Evolutionary conservation across 2,113 vertebrate genomes (phyloP).

Genomic region (Chaetura pelagica): DNA sequence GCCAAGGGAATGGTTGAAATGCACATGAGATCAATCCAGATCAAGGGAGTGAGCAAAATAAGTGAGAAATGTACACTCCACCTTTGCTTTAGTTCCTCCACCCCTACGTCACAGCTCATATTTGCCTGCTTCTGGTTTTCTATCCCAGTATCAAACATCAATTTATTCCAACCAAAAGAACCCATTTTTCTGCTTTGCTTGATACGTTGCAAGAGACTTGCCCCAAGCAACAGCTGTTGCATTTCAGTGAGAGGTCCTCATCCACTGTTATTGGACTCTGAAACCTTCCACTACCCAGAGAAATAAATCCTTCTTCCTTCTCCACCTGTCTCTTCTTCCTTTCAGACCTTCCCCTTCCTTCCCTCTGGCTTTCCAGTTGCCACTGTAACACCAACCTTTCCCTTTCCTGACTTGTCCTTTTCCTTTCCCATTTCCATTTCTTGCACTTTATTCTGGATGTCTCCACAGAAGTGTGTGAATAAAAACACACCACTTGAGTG

Average conservation of each 20-base stretch:
- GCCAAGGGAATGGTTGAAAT: neutral
- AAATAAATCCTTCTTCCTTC: neutral
- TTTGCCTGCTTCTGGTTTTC: neutral
- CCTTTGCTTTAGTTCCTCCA: neutral
- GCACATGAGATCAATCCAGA: neutral
- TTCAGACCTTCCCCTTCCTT: neutral
- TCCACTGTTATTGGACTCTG: neutral
- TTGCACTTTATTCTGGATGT: neutral
- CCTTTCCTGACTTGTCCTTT: neutral
- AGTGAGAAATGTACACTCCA: neutral
- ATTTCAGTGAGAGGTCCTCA: neutral
- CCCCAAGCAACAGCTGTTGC: rapidly evolving
- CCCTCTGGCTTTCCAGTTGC: neutral
- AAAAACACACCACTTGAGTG: neutral
- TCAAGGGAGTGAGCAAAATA: neutral
- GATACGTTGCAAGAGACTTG: neutral
- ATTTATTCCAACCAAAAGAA: neutral
- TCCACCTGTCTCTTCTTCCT: neutral
- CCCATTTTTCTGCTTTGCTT: neutral
- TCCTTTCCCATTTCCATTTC: neutral
- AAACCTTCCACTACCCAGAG: neutral
- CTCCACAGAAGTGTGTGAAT: neutral
- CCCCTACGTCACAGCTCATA: neutral
- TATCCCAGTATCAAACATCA: neutral
- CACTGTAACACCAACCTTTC: neutral